phyloP scores from a whole-genome alignment of 2,888 invertebrate species.

The Ecdyonurus torrentis region DNA sequence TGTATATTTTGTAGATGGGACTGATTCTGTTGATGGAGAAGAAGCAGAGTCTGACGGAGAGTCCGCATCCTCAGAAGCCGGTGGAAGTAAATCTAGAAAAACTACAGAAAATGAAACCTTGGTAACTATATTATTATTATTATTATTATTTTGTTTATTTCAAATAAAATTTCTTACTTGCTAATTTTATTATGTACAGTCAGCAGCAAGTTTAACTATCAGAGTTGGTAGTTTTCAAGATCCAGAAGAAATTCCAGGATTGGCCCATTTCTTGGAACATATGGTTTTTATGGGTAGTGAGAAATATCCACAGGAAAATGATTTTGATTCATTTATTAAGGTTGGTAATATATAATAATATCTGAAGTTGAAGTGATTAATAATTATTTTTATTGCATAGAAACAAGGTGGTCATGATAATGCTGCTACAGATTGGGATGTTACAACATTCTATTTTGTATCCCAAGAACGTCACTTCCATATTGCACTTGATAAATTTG shows the following conservation, averaged over 20 bases:
- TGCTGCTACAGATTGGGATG: slow-evolving; percentile 74
- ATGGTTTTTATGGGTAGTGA: slow-evolving; percentile 40
- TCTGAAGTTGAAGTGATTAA: too few relatives aligned
- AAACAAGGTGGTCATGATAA: slow-evolving; percentile 76
- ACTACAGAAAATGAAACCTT: background rate
- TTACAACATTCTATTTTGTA: slow-evolving; percentile 79
- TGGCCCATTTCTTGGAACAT: slow-evolving; percentile 41
- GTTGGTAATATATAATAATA: too few relatives aligned
- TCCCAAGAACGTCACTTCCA: slow-evolving; percentile 61
- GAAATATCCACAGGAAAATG: slow-evolving; percentile 35
- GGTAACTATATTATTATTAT: too few relatives aligned
- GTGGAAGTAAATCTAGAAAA: slow-evolving; percentile 15
- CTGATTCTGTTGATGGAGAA: slow-evolving; percentile 2
- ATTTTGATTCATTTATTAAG: slow-evolving; percentile 27
- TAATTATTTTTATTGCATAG: too few relatives aligned
- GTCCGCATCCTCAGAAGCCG: slow-evolving; percentile 11
- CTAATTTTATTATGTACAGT: slow-evolving; percentile 15
- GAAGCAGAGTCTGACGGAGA: slow-evolving; percentile 4
- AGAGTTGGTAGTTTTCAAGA: slow-evolving; percentile 30
- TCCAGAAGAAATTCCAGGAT: slow-evolving; percentile 32
- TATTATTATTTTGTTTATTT: too few relatives aligned
- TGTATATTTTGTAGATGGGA: slow-evolving; percentile 3
- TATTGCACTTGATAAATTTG: slow-evolving; percentile 67
- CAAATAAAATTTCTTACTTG: too few relatives aligned
- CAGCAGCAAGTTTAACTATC: slow-evolving; percentile 35